Evolutionary conservation across 30 jellyfish, hydroid and myxozoan species (phyloP).

Genomic region (Aurelia sp.): DNA sequence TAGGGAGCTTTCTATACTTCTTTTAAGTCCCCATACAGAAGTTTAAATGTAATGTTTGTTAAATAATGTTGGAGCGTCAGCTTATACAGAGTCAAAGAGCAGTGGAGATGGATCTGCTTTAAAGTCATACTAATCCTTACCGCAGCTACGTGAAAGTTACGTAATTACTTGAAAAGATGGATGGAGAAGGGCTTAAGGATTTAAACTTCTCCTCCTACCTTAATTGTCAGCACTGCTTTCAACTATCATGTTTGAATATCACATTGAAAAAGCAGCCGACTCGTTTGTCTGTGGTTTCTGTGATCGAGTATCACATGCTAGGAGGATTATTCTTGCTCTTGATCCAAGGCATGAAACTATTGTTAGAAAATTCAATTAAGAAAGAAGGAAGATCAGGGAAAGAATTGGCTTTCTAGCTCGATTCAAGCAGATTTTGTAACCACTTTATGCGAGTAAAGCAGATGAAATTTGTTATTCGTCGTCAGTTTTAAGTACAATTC

Average conservation of each 20-base stretch:
- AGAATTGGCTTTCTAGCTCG: slow-evolving; percentile 20
- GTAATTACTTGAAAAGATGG: too few relatives aligned
- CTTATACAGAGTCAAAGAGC: too few relatives aligned
- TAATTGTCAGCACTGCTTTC: neutral
- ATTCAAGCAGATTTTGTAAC: neutral
- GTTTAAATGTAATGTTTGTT: too few relatives aligned
- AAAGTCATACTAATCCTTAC: too few relatives aligned
- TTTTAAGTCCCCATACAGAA: too few relatives aligned
- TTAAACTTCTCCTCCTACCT: slow-evolving; percentile 1
- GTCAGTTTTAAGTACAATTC: slow-evolving; percentile 19
- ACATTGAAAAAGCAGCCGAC: slow-evolving; percentile 3
- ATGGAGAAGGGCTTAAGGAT: neutral
- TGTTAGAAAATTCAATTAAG: slow-evolving; percentile 19
- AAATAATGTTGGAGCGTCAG: too few relatives aligned
- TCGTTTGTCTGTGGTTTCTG: slow-evolving; percentile 25
- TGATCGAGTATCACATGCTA: slow-evolving; percentile 11
- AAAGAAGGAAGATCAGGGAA: neutral
- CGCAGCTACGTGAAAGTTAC: too few relatives aligned
- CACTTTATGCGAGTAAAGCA: neutral
- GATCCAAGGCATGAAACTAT: neutral
- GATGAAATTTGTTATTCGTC: slow-evolving; percentile 38
- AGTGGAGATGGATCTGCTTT: too few relatives aligned
- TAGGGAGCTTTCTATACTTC: too few relatives aligned
- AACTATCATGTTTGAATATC: slow-evolving; percentile 1
- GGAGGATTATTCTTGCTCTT: neutral